Base-by-base conservation (phyloP, 2,797 vertebrate genomes). In the Parauchenoglanis punctatus region DNA sequence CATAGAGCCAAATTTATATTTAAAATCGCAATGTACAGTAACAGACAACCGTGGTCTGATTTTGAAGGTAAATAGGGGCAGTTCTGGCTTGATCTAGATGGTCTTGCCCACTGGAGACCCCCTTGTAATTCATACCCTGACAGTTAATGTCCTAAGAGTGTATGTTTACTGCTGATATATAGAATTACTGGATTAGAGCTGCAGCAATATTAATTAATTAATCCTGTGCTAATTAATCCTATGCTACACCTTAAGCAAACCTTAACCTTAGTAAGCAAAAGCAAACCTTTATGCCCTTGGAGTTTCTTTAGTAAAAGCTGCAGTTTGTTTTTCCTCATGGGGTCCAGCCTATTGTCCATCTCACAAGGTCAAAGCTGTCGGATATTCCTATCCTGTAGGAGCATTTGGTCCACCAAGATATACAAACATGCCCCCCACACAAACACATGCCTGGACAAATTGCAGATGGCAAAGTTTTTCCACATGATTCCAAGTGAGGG, bases 381-480 rank as follows among this genome's bases (percentile, higher is more conserved):
- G 44, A 52, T 76, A 54, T 49, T 8, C 6, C 73, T 52, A 28
- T 52, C 46, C 25, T 15, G 49, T 28, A 54, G 17, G 49, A 78
- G 11, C 76, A 78, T 78, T 78, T 58, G 54, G 18, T 35, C 73
- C 73, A 49, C 15, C 76, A 20, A 56, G 28, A 78, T 7, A 4
- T 20, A 58, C 54, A 78, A 58, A 77, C 13, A 77, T 31, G 15
- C 49, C 52, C 52, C 31, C 17, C 0, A 6, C 7, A 2, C 72
- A 11, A 20, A 75, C 72, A 54, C 54, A 78, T 58, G 54, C 76
- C 76, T 35, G 54, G 76, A 35, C 76, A 80, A 80, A 80, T 80
- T 88, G 86, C 70, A 85, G 70, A 85, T 82, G 78, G 87, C 78
- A 85, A 88, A 85, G 54, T 82, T 88, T 84, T 90, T 85, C 72